phyloP scores from a whole-genome alignment of 2,113 vertebrate species.

The Cichladusa arquata region DNA sequence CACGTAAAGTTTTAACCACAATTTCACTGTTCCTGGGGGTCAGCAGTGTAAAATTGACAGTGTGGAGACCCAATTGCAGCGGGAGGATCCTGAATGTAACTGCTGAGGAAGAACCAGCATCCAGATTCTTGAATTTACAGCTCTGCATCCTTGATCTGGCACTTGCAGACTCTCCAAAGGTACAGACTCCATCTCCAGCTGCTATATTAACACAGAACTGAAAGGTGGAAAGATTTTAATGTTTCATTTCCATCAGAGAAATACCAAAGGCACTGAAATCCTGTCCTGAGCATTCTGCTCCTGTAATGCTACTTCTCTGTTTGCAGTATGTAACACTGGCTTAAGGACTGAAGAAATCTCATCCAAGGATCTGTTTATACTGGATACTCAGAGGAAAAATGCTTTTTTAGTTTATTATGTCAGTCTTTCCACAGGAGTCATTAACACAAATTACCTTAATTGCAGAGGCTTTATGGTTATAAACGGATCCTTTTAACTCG shows the following conservation, averaged over 20 bases:
- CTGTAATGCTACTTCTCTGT: neutral
- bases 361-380: neutral
- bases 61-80: constrained; percentile 82
- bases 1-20: constrained; percentile 83
- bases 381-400: neutral
- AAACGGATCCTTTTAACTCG: constrained; percentile 84
- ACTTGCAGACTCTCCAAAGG: constrained; percentile 45
- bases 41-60: constrained; percentile 81
- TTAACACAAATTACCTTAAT: constrained; percentile 56
- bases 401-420: neutral
- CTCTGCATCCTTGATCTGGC: neutral
- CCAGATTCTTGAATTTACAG: constrained; percentile 20
- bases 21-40: constrained; percentile 52
- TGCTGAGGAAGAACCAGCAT: constrained; percentile 16
- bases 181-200: constrained; percentile 77
- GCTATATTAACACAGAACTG: constrained; percentile 84
- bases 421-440: neutral
- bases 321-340: neutral
- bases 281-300: neutral
- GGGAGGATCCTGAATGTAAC: constrained; percentile 83
- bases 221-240: neutral
- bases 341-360: neutral
- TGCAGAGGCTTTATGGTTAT: constrained; percentile 75
- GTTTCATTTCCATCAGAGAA: neutral
- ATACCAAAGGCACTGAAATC: neutral